Base-by-base conservation (phyloP, 2,797 vertebrate species). In the Enteromius mattozi region DNA sequence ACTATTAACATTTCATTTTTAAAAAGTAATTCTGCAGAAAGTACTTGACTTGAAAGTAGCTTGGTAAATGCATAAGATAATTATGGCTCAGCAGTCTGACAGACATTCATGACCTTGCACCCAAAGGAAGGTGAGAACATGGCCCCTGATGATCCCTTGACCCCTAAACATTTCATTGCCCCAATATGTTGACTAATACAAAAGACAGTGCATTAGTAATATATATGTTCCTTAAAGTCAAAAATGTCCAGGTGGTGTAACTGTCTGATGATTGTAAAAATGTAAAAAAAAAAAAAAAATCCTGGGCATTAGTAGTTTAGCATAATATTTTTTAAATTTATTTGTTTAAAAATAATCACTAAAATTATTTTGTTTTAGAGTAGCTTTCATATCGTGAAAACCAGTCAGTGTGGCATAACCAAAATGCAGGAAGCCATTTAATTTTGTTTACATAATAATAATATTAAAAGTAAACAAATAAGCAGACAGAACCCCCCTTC, bases 61-160 rank as follows among this genome's bases (percentile, higher is more conserved):
- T 63, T 2, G 19, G 21, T n/a, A 69, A n/a, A 66, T 37, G 27
- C 14, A 21, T 51, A 80, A 68, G 37, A 17, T 9, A 19, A 42
- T 56, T 30, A 30, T 68, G 69, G 37, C n/a, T 51, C 1, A 16
- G 47, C 6, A 51, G 59, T 19, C n/a, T 66, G 71, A 76, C 33
- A 51, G 35, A 68, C 35, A 12, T 47, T n/a, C 27, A 42, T 76
- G 59, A 70, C 82, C 65, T 83, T 83, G 74, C 24, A 40, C 8
- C 27, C 4, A 70, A 27, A 69, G 72, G 47, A 78, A 78, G 74
- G 49, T 78, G 24, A 78, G 65, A 59, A 84, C 75, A 78, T 37
- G 74, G 9, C 27, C 49, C 54, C 49, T 45, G 14, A 70, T 76
- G 27, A 66, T 35, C 71, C 51, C 49, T 21, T 82, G 82, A 83